Conservation (phyloP, 1,140 invertebrate species). For the Diploscapter pachys region DNA sequence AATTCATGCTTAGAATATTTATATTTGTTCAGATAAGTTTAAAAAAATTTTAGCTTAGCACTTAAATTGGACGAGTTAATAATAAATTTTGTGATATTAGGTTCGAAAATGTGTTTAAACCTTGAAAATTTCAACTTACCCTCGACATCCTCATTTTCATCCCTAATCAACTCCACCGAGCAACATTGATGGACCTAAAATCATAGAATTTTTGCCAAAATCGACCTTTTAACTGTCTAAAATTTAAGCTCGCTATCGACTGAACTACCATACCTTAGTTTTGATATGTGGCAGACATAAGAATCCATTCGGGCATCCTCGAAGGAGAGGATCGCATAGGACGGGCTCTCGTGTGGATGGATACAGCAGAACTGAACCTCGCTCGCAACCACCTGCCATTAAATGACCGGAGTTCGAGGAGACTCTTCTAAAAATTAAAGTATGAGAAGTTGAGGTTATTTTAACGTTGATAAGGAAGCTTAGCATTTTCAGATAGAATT, state of each 20-base stretch:
- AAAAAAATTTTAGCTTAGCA: no score
- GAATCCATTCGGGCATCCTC: slow-evolving; percentile 27
- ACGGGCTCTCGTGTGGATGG: slow-evolving; percentile 29
- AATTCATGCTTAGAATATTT: no score
- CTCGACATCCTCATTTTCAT: slow-evolving; percentile 6
- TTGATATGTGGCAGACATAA: slow-evolving; percentile 26
- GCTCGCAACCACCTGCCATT: slow-evolving; percentile 21
- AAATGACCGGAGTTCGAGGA: background rate
- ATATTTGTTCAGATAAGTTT: no score
- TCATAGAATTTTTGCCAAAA: no score
- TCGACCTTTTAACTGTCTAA: background rate
- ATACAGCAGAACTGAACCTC: slow-evolving; percentile 26
- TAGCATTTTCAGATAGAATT: background rate
- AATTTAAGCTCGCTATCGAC: background rate
- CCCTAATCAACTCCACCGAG: slow-evolving; percentile 8
- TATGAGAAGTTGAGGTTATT: background rate
- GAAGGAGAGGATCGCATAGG: slow-evolving; percentile 16
- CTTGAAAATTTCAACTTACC: background rate
- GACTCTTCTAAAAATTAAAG: background rate
- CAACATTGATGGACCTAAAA: slow-evolving; percentile 14
- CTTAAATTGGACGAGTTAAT: no score
- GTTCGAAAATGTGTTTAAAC: no score
- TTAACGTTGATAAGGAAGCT: background rate
- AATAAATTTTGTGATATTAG: no score
- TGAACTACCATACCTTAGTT: slow-evolving; percentile 6